phyloP scores from a whole-genome alignment of 2,797 vertebrate species.

The Austrolebias charrua region DNA sequence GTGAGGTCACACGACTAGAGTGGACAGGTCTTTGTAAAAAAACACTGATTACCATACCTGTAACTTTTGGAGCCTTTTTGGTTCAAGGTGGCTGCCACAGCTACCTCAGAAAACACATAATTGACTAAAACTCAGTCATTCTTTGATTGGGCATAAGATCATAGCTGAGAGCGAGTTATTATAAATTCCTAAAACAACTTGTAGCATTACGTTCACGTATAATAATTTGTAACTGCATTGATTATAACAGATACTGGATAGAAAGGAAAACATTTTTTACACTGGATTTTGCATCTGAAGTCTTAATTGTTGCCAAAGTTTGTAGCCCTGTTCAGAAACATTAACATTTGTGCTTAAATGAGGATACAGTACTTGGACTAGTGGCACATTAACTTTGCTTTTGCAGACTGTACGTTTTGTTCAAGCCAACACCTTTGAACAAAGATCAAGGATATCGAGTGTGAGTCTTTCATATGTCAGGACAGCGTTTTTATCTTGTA shows the following conservation, averaged over 20 bases:
- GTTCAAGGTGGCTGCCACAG: no score
- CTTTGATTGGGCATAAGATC: no score
- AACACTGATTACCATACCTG: no score
- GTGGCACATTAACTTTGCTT: slow-evolving; percentile 19
- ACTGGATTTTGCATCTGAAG: not conserved
- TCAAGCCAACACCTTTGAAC: slow-evolving; percentile 1
- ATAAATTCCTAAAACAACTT: no score
- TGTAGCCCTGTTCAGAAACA: slow-evolving; percentile 12
- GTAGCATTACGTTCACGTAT: not conserved
- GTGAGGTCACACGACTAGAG: no score
- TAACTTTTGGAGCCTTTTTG: no score
- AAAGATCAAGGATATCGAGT: not conserved
- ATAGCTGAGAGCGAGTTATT: no score
- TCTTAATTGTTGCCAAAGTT: slow-evolving; percentile 1
- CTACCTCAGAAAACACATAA: no score
- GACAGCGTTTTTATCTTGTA: not conserved
- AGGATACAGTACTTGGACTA: not conserved
- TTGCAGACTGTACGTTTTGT: not conserved
- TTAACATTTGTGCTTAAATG: slow-evolving; percentile 1
- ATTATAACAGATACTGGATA: not conserved
- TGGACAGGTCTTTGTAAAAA: no score
- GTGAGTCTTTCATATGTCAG: not conserved
- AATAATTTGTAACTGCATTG: not conserved
- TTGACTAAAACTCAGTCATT: no score
- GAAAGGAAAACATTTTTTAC: not conserved